Evolutionary conservation across 2,113 vertebrate species (phyloP).

Genomic region (Sturnus vulgaris): DNA sequence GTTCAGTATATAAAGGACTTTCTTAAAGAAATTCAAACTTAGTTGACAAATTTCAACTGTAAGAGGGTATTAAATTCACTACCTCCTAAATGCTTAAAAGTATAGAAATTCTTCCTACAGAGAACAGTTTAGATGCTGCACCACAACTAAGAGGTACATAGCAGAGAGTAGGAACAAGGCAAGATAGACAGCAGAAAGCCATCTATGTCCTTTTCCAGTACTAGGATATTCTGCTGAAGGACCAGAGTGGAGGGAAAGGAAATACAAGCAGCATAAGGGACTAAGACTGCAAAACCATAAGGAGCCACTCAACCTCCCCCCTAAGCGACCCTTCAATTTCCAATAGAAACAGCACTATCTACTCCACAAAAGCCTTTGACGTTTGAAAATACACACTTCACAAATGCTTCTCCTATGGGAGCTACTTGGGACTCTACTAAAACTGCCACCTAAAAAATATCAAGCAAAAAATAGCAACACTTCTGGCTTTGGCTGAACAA

Average conservation of each 20-base stretch:
- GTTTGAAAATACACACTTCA: neutral
- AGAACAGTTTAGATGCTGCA: neutral
- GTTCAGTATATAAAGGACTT: neutral
- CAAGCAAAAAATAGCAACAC: conserved; percentile 32
- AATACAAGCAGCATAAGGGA: neutral
- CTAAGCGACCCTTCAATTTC: neutral
- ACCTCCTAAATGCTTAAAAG: neutral
- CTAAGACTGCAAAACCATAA: neutral
- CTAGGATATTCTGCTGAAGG: neutral
- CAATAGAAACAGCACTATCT: neutral
- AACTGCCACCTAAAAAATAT: neutral
- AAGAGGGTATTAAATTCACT: neutral
- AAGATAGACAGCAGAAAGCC: neutral
- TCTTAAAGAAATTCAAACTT: neutral
- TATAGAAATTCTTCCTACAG: neutral
- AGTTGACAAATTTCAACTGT: neutral
- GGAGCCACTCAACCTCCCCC: neutral
- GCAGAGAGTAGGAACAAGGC: neutral
- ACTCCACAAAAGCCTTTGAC: neutral
- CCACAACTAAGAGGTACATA: neutral
- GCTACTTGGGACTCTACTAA: neutral
- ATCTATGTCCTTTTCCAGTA: neutral
- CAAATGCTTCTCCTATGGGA: neutral
- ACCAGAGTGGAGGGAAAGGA: neutral
- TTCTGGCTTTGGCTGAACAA: neutral